Evolutionary conservation across 1,140 invertebrate species (phyloP).

Genomic region (Polypedilum pembai): DNA sequence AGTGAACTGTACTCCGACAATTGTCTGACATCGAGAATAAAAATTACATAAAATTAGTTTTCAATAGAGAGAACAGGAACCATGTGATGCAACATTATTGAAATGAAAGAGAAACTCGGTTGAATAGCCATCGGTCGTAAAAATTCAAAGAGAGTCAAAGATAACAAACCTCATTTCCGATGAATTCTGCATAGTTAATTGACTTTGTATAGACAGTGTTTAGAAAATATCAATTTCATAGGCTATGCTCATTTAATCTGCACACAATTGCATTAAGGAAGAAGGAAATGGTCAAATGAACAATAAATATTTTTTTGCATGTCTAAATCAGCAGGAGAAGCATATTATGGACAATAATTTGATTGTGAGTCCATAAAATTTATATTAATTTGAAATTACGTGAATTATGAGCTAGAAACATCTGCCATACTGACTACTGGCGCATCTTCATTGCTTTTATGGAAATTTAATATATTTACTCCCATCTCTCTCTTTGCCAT

Average conservation of each 20-base stretch:
- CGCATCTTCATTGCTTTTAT: background rate
- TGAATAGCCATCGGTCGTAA: background rate
- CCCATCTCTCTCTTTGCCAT: background rate
- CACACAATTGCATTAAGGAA: background rate
- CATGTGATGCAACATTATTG: conserved; percentile 25
- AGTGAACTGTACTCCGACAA: background rate
- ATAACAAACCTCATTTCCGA: conserved; percentile 10
- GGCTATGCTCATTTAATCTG: conserved; percentile 5
- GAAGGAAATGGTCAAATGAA: conserved; percentile 25
- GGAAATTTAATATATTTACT: conserved; percentile 26
- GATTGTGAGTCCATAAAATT: background rate
- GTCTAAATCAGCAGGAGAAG: background rate
- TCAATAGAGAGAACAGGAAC: conserved; percentile 1
- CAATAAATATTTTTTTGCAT: background rate
- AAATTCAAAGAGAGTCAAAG: background rate
- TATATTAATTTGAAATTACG: no score
- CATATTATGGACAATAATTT: background rate
- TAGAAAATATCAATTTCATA: conserved; percentile 28
- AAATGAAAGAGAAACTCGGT: background rate
- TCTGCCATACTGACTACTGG: background rate
- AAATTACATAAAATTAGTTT: conserved; percentile 25
- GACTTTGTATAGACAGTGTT: background rate
- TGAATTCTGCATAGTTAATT: conserved; percentile 21
- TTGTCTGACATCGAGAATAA: background rate
- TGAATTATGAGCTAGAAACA: background rate